These are phyloP conservation scores for Alitta virens DNA, from an alignment of 2,888 invertebrate species.

Conservation along the genomic window DNA sequence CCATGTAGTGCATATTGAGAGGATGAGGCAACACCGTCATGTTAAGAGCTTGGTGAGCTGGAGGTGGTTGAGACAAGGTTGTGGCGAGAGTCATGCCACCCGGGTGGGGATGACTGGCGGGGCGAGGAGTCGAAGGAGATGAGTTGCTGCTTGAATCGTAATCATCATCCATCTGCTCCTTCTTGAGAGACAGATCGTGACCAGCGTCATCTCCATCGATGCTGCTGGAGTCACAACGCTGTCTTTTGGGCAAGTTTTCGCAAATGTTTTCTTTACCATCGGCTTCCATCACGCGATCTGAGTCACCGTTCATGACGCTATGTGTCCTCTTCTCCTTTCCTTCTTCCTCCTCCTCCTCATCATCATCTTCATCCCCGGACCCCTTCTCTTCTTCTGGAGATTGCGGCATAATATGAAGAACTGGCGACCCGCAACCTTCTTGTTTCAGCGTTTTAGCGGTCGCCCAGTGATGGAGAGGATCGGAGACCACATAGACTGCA, in stretches of 20 bases:
- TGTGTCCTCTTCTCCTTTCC: slow-evolving; percentile 30
- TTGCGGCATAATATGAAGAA: slow-evolving; percentile 14
- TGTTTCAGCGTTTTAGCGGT: neutral
- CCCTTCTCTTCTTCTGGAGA: slow-evolving; percentile 6
- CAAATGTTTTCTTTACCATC: neutral
- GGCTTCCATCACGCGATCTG: neutral
- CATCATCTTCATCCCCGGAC: slow-evolving; percentile 14
- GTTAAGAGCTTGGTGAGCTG: slow-evolving; percentile 22
- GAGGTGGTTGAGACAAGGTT: slow-evolving; percentile 10
- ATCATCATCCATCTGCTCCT: slow-evolving; percentile 15
- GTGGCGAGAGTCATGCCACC: neutral
- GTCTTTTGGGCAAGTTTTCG: neutral
- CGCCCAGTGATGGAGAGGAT: slow-evolving; percentile 18
- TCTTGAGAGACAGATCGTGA: neutral
- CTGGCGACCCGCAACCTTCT: slow-evolving; percentile 4
- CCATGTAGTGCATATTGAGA: slow-evolving; percentile 30
- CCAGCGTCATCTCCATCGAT: neutral
- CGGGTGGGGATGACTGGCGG: neutral
- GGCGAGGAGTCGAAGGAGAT: slow-evolving; percentile 4
- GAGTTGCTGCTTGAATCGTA: slow-evolving; percentile 4
- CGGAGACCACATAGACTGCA: slow-evolving; percentile 51
- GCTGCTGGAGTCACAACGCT: neutral
- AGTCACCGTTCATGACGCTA: neutral
- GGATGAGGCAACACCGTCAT: slow-evolving; percentile 32
- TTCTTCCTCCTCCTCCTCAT: slow-evolving; percentile 33